Conservation (phyloP, 1,140 invertebrate species). For the Scylla paramamosain region DNA sequence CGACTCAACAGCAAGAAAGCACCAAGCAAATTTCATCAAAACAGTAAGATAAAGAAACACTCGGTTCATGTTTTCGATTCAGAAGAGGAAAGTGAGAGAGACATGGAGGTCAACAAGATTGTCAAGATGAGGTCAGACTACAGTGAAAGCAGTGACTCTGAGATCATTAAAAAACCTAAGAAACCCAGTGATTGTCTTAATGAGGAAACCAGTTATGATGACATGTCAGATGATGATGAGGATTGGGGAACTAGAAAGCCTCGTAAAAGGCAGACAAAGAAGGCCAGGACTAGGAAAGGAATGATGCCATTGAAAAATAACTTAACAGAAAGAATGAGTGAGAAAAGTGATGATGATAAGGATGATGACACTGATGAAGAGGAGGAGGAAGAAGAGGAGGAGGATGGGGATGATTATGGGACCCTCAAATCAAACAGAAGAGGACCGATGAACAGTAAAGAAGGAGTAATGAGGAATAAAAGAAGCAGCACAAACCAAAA, state of each 20-base stretch:
- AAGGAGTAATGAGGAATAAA: background rate
- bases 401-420: slow-evolving; percentile 57
- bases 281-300: background rate
- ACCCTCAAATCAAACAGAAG: slow-evolving; percentile 29
- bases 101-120: slow-evolving; percentile 55
- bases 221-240: slow-evolving; percentile 65
- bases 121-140: slow-evolving; percentile 66
- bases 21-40: background rate
- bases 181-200: slow-evolving; percentile 42
- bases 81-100: slow-evolving; percentile 53
- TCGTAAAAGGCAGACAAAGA: slow-evolving; percentile 30
- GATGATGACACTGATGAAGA: slow-evolving; percentile 55
- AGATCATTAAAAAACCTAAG: slow-evolving; percentile 47
- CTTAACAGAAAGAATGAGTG: background rate
- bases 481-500: background rate
- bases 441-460: slow-evolving; percentile 47
- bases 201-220: slow-evolving; percentile 63
- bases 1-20: slow-evolving; percentile 31
- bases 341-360: slow-evolving; percentile 61
- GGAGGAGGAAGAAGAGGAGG: slow-evolving; percentile 49
- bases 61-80: slow-evolving; percentile 49
- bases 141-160: slow-evolving; percentile 67
- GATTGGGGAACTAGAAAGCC: slow-evolving; percentile 57
- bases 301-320: slow-evolving; percentile 43
- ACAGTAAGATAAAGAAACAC: slow-evolving; percentile 42